A percentile compares a stretch with the other conserved stretches of the same genome.
phyloP scores from a whole-genome alignment of 2,113 vertebrate species.

The Sclerurus mexicanus region DNA sequence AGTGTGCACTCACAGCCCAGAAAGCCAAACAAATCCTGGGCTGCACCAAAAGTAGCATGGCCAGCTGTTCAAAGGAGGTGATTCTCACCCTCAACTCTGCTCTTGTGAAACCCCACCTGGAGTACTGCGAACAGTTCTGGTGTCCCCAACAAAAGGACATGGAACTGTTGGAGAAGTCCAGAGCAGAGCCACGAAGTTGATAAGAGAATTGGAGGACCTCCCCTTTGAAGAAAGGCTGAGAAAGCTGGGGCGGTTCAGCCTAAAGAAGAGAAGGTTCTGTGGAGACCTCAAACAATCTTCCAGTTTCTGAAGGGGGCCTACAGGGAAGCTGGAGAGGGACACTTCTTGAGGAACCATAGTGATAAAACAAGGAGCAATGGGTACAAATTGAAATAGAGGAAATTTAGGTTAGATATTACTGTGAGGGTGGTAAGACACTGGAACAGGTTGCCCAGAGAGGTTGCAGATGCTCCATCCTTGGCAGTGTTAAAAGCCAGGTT shows the following conservation, averaged over 20 bases:
- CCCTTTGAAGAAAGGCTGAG: not conserved
- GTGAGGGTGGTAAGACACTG: not conserved
- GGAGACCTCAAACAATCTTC: not conserved
- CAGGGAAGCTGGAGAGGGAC: not conserved
- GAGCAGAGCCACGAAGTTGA: not conserved
- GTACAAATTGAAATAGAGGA: not conserved
- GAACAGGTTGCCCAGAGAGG: not conserved
- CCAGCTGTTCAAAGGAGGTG: not conserved
- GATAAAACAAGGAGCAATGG: not conserved
- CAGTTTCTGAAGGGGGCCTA: not conserved
- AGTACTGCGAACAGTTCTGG: not conserved
- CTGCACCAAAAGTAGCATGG: not conserved
- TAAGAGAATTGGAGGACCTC: not conserved
- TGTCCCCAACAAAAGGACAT: not conserved
- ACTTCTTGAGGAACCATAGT: not conserved
- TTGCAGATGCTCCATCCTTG: not conserved
- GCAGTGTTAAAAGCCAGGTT: not conserved
- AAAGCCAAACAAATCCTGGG: not conserved
- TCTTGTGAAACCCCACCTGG: rapidly evolving
- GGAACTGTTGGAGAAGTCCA: not conserved
- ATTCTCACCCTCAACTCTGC: not conserved
- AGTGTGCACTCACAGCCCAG: not conserved
- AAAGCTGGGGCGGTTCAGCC: not conserved
- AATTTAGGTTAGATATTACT: not conserved
- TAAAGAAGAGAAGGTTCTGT: not conserved